These are phyloP conservation scores for Muscicapa comitata DNA, from an alignment of 2,797 vertebrate genomes.

Conservation along the genomic window DNA sequence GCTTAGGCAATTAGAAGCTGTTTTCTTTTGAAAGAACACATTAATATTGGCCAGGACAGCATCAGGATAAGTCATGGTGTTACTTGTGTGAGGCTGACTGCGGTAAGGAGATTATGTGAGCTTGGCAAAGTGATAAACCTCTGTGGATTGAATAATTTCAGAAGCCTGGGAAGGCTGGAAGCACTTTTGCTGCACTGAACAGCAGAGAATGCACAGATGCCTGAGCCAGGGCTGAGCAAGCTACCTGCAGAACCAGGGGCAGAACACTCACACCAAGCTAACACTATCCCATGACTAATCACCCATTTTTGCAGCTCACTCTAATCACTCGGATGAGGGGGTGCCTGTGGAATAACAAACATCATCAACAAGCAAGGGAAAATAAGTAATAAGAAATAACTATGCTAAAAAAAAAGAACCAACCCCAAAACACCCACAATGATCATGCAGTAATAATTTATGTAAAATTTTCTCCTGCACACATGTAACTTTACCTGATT, in stretches of 20 bases:
- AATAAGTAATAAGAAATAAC: background rate
- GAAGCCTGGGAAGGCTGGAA: background rate
- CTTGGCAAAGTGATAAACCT: slow-evolving; percentile 11
- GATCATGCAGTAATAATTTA: background rate
- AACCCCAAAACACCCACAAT: background rate
- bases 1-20: slow-evolving; percentile 64
- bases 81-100: slow-evolving; percentile 1
- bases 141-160: slow-evolving; percentile 2
- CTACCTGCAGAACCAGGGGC: background rate
- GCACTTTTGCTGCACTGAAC: background rate
- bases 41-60: slow-evolving; percentile 48
- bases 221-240: background rate
- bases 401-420: background rate
- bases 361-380: background rate
- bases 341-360: background rate
- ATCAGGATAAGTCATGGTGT: background rate
- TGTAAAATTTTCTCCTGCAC: background rate
- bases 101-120: slow-evolving; percentile 26
- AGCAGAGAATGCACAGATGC: background rate
- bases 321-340: background rate
- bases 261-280: background rate
- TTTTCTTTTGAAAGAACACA: slow-evolving; percentile 40
- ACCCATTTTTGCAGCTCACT: background rate
- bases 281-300: background rate
- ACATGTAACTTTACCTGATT: background rate